These are phyloP conservation scores for Herpetotheres cachinnans DNA, from an alignment of 2,113 vertebrate species.

Conservation along the genomic window DNA sequence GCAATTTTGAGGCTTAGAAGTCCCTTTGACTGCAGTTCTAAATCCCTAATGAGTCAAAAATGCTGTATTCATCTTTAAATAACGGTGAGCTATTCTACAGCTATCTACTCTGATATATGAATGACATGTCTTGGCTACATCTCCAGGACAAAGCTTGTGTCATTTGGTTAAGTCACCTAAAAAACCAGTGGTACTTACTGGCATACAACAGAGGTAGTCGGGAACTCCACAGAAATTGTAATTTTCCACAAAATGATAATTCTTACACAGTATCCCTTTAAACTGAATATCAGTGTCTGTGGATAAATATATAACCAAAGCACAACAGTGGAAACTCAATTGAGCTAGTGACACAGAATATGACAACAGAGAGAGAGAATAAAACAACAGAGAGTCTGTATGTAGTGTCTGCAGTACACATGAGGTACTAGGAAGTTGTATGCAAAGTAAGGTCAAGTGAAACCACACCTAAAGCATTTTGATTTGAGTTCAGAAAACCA, in stretches of 20 bases:
- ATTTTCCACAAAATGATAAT: neutral
- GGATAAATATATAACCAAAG: neutral
- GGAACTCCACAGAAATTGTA: neutral
- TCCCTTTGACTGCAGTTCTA: neutral
- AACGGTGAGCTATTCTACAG: neutral
- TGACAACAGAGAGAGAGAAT: neutral
- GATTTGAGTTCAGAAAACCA: neutral
- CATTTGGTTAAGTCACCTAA: neutral
- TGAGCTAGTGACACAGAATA: neutral
- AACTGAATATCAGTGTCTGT: neutral
- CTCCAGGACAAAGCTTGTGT: neutral
- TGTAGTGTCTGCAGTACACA: too few relatives aligned
- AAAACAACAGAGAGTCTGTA: neutral
- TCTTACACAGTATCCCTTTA: neutral
- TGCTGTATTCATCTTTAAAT: neutral
- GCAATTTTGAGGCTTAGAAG: neutral
- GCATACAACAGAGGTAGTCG: fast-evolving
- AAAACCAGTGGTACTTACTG: neutral
- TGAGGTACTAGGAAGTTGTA: neutral
- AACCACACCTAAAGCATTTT: neutral
- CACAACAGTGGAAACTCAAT: neutral
- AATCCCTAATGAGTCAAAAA: neutral
- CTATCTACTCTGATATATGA: neutral
- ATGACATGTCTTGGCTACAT: neutral
- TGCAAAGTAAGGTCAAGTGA: neutral